Evolutionary conservation across 2,888 invertebrate genomes (phyloP).

Genomic region (Phymatocera aterrima): DNA sequence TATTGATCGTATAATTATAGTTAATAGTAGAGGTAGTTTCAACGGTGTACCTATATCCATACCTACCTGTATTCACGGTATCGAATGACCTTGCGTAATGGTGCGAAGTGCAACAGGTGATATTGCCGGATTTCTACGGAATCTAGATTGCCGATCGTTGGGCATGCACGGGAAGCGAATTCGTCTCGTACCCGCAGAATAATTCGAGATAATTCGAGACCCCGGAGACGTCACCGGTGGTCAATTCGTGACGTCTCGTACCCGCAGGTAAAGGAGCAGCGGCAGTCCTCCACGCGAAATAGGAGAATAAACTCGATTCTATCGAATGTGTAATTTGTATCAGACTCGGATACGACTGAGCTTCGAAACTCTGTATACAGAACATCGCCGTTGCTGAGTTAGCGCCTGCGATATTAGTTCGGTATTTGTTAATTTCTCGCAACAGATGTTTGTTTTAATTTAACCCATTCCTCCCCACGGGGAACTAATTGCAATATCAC

Average conservation of each 20-base stretch:
- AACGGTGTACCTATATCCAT: too few relatives aligned
- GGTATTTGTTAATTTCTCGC: background rate
- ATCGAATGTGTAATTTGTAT: background rate
- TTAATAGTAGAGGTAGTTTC: slow-evolving; percentile 9
- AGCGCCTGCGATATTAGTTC: too few relatives aligned
- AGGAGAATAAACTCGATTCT: background rate
- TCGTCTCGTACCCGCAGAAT: too few relatives aligned
- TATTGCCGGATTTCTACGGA: slow-evolving; percentile 9
- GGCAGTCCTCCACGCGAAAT: background rate
- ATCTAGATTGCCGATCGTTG: slow-evolving; percentile 17
- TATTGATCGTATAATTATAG: background rate
- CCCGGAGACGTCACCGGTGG: background rate
- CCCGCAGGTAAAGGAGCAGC: background rate
- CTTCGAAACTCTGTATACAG: background rate
- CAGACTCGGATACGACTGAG: background rate
- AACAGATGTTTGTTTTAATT: background rate
- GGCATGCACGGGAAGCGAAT: slow-evolving; percentile 8
- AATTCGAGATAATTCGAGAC: slow-evolving; percentile 2
- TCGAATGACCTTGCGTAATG: slow-evolving; percentile 19
- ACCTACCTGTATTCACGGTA: too few relatives aligned
- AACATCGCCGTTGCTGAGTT: background rate
- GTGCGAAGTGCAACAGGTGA: slow-evolving; percentile 42
- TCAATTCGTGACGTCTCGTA: background rate
- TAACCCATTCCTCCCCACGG: background rate
- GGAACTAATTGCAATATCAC: background rate